Evolutionary conservation across 2,888 invertebrate genomes (phyloP).

Genomic region (Eupithecia subumbrata): DNA sequence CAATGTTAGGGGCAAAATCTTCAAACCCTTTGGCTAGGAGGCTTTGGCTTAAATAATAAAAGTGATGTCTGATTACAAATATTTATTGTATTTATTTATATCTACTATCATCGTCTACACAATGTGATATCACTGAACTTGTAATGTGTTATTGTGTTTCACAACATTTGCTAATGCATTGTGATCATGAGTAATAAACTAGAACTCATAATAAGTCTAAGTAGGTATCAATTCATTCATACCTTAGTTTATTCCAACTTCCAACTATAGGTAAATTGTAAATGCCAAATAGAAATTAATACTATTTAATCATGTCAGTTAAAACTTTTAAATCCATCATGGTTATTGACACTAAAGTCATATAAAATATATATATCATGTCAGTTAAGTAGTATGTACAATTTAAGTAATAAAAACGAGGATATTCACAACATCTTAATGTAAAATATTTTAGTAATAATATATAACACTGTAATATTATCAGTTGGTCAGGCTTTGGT

Average conservation of each 20-base stretch:
- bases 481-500: not conserved
- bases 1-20: too few species aligned
- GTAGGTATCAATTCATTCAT: not conserved
- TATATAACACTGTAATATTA: not conserved
- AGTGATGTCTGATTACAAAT: not conserved
- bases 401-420: not conserved
- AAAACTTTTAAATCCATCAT: too few species aligned
- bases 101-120: not conserved
- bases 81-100: not conserved
- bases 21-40: too few species aligned
- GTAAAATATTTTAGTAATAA: not conserved
- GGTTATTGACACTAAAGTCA: too few species aligned
- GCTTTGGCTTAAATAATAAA: not conserved
- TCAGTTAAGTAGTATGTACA: too few species aligned
- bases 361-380: too few species aligned
- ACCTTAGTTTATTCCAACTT: not conserved
- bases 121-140: not conserved
- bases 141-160: constrained; percentile 3
- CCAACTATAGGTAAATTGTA: not conserved
- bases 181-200: not conserved
- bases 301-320: too few species aligned
- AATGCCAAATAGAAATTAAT: not conserved
- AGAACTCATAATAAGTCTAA: not conserved
- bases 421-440: not conserved
- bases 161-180: constrained; percentile 4